Conservation (phyloP, 2,113 vertebrate species). For the Porphyrio hochstetteri region DNA sequence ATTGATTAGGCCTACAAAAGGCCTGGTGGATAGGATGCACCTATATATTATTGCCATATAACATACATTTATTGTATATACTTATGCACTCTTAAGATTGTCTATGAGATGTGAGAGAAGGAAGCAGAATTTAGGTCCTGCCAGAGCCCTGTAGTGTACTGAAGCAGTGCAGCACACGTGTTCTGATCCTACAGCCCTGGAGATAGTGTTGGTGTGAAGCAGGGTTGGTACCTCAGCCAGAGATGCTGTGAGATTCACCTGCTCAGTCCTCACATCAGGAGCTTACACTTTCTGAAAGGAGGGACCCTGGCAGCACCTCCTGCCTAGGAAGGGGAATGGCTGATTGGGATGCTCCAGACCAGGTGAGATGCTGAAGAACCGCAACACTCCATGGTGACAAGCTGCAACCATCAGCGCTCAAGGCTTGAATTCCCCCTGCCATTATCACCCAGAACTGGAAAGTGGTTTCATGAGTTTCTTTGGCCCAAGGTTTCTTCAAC, state of each 20-base stretch:
- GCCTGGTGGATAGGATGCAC: too few relatives aligned
- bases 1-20: not conserved
- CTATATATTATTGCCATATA: not conserved
- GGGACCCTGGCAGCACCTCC: not conserved
- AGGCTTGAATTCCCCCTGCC: not conserved
- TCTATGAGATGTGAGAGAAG: not conserved
- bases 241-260: not conserved
- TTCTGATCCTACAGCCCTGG: not conserved
- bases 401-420: not conserved
- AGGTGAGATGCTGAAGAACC: not conserved
- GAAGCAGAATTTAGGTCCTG: not conserved
- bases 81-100: too few relatives aligned
- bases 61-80: not conserved
- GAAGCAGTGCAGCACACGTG: not conserved
- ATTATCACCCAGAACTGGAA: not conserved
- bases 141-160: not conserved
- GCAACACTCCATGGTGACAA: accelerated
- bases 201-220: accelerated
- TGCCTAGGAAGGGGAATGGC: not conserved
- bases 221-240: not conserved
- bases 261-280: accelerated
- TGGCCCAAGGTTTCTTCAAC: not conserved
- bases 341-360: not conserved
- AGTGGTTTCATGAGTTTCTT: not conserved
- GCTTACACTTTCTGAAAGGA: not conserved